Conservation (phyloP, 1,140 invertebrate species). For the Drosophila lini region DNA sequence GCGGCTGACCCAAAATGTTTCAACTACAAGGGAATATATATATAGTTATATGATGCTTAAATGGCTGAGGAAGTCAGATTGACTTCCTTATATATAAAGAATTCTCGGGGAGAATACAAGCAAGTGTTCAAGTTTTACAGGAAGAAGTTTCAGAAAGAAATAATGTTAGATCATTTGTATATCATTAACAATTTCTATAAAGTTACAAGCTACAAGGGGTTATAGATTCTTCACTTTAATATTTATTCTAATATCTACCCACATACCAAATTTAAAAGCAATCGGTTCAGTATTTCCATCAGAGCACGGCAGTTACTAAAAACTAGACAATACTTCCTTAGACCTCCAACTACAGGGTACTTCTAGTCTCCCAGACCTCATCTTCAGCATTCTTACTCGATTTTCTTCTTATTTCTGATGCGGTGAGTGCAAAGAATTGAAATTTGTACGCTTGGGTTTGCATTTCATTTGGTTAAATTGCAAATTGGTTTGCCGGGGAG, state of each 20-base stretch:
- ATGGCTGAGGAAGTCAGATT: slow-evolving; percentile 29
- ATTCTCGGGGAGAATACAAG: background rate
- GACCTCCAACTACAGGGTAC: background rate
- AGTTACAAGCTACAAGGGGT: too few species aligned
- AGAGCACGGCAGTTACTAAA: background rate
- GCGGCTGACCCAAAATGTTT: slow-evolving; percentile 69
- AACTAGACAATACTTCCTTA: background rate
- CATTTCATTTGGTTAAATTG: slow-evolving; percentile 72
- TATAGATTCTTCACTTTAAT: background rate
- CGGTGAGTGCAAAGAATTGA: slow-evolving; percentile 40
- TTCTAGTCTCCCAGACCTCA: background rate
- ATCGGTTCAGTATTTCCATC: background rate
- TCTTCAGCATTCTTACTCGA: slow-evolving; percentile 1
- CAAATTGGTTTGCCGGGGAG: slow-evolving; percentile 44
- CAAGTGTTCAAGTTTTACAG: background rate
- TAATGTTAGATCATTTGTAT: too few species aligned
- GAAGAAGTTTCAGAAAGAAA: too few species aligned
- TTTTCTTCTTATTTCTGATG: slow-evolving; percentile 53
- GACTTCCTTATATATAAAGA: background rate
- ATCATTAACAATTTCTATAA: background rate
- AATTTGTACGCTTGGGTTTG: slow-evolving; percentile 65
- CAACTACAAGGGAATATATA: slow-evolving; percentile 14
- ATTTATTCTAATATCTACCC: too few species aligned
- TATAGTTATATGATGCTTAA: slow-evolving; percentile 13
- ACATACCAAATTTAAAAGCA: background rate